Evolutionary conservation across 2,797 vertebrate genomes (phyloP).

Genomic region (Prunella strophiata): DNA sequence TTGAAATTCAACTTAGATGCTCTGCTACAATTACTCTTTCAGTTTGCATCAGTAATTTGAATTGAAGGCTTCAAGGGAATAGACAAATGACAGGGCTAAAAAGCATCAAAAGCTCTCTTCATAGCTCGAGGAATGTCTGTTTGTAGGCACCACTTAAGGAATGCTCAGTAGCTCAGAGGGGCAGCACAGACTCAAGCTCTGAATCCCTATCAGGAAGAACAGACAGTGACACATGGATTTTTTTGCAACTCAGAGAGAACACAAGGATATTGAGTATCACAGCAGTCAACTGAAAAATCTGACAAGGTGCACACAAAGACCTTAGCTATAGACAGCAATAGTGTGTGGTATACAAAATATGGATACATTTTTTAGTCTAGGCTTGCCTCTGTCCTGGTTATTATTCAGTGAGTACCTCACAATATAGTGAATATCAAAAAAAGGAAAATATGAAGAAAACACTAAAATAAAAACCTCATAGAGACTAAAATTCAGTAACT

Average conservation of each 20-base stretch:
- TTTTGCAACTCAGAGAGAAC: background rate
- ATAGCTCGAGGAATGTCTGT: background rate
- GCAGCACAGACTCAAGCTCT: background rate
- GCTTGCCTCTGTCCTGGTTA: background rate
- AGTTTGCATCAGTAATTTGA: background rate
- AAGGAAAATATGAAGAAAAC: slow-evolving; percentile 1
- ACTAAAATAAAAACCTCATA: background rate
- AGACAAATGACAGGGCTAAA: background rate
- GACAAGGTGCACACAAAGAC: background rate
- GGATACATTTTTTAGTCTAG: background rate
- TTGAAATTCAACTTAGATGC: background rate
- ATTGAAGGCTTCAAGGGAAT: slow-evolving; percentile 4
- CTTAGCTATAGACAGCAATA: background rate
- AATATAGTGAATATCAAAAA: background rate
- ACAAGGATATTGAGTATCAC: background rate
- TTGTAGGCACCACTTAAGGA: background rate
- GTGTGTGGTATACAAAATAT: background rate
- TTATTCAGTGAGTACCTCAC: background rate
- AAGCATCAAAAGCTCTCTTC: background rate
- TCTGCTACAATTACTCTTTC: background rate
- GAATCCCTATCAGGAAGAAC: background rate
- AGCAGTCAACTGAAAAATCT: background rate
- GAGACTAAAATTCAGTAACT: background rate
- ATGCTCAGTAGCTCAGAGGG: background rate
- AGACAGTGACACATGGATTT: background rate